phyloP scores from a whole-genome alignment of 2,113 vertebrate genomes.

The Sinocyclocheilus grahami region DNA sequence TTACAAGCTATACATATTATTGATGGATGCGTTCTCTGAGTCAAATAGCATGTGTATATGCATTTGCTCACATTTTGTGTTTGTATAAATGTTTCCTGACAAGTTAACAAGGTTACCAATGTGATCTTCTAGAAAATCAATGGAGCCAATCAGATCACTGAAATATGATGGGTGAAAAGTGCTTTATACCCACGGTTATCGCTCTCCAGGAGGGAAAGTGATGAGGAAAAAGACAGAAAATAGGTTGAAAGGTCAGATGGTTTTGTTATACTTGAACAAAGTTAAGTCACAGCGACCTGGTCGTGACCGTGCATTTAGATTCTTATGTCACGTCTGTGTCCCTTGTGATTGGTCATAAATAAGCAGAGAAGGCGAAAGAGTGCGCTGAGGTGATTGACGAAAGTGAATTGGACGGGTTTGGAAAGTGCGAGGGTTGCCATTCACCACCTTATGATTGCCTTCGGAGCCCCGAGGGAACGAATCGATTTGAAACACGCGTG shows the following conservation, averaged over 20 bases:
- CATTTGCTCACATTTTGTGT: neutral
- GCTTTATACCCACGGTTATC: neutral
- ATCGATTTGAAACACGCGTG: slow-evolving; percentile 60
- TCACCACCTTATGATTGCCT: slow-evolving; percentile 76
- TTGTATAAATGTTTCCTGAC: neutral
- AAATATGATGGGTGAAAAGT: neutral
- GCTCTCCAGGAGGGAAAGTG: neutral
- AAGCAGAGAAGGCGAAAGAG: slow-evolving; percentile 50
- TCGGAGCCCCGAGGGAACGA: slow-evolving; percentile 57
- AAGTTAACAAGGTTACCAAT: neutral
- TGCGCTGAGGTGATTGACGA: slow-evolving; percentile 57
- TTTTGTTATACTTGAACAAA: slow-evolving; percentile 4
- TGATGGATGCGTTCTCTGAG: neutral
- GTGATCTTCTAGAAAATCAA: slow-evolving; percentile 2
- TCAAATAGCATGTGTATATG: neutral
- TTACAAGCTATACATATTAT: neutral
- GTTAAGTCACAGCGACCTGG: slow-evolving; percentile 28
- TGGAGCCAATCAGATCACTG: slow-evolving; percentile 2
- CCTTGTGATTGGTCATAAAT: slow-evolving; percentile 14
- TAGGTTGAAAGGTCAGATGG: slow-evolving; percentile 44
- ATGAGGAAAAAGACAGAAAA: slow-evolving; percentile 40
- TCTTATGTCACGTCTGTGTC: neutral
- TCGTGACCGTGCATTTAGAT: slow-evolving; percentile 17
- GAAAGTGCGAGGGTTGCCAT: slow-evolving; percentile 67
- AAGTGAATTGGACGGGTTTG: slow-evolving; percentile 65